Evolutionary conservation across 2,888 invertebrate genomes (phyloP).

Genomic region (Trichopria drosophilae): DNA sequence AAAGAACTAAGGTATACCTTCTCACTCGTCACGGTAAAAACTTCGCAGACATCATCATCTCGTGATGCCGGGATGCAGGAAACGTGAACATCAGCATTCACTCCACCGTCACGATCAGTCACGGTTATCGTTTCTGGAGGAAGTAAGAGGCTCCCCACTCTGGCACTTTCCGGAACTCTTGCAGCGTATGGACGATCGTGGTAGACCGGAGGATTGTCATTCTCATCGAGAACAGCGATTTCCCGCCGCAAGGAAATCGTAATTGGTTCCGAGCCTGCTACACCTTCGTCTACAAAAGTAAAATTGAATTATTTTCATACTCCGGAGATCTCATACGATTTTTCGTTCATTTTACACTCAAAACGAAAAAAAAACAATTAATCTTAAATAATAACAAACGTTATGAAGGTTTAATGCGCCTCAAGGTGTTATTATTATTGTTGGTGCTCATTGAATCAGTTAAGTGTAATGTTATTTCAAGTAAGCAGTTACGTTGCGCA

Average conservation of each 20-base stretch:
- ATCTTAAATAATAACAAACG: too few relatives aligned
- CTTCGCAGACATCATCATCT: conserved; percentile 71
- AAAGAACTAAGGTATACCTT: too few relatives aligned
- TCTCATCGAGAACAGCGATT: conserved; percentile 76
- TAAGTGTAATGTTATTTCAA: too few relatives aligned
- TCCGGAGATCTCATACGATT: too few relatives aligned
- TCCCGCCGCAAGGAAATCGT: conserved; percentile 77
- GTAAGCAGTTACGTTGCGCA: too few relatives aligned
- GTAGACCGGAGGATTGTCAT: conserved; percentile 79
- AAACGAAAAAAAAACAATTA: too few relatives aligned
- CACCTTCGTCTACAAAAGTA: conserved; percentile 65
- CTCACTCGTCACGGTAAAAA: conserved; percentile 69
- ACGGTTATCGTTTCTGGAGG: conserved; percentile 64
- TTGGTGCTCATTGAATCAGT: too few relatives aligned
- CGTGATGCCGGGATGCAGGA: conserved; percentile 66
- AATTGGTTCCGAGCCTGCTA: conserved; percentile 73
- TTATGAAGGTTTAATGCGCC: too few relatives aligned
- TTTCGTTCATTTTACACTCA: too few relatives aligned
- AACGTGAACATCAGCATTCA: conserved; percentile 71
- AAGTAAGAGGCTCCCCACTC: conserved; percentile 67
- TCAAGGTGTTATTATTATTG: too few relatives aligned
- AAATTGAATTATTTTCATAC: conserved; percentile 7
- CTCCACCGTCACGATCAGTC: conserved; percentile 73
- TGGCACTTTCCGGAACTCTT: conserved; percentile 70
- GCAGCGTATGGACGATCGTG: conserved; percentile 74